Conservation (phyloP, 2,797 vertebrate species). For the Menidia menidia region DNA sequence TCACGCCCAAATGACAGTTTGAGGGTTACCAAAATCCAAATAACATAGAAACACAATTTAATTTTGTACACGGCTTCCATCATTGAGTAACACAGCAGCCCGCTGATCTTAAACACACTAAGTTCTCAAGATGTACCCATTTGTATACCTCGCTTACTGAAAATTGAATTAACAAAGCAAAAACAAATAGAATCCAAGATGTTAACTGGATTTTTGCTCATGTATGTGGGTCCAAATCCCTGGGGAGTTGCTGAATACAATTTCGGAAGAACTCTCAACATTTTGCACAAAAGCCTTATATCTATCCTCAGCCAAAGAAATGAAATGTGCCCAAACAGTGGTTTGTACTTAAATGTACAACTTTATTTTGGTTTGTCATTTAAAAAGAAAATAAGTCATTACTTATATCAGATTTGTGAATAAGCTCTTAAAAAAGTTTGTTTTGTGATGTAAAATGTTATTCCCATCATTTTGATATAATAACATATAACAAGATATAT, state of each 20-base stretch:
- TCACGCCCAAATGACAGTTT: slow-evolving; percentile 7
- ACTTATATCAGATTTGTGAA: no score
- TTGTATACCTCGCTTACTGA: slow-evolving; percentile 46
- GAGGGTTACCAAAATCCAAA: slow-evolving; percentile 9
- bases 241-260: not conserved
- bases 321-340: not conserved
- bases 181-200: slow-evolving; percentile 15
- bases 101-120: not conserved
- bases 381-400: no score
- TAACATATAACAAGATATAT: not conserved
- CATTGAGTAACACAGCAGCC: slow-evolving; percentile 7
- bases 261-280: not conserved
- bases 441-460: no score
- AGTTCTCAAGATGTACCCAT: slow-evolving; percentile 7
- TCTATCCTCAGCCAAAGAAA: not conserved
- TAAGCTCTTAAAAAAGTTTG: no score
- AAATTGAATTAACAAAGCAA: not conserved
- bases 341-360: no score
- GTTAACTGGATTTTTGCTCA: slow-evolving; percentile 20
- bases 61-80: slow-evolving; percentile 4
- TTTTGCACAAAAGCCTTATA: not conserved
- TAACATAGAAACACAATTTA: no score
- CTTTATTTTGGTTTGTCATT: no score
- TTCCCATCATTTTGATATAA: not conserved
- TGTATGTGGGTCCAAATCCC: not conserved